Conservation (phyloP, 2,797 vertebrate species). For the Phaenicophaeus curvirostris region DNA sequence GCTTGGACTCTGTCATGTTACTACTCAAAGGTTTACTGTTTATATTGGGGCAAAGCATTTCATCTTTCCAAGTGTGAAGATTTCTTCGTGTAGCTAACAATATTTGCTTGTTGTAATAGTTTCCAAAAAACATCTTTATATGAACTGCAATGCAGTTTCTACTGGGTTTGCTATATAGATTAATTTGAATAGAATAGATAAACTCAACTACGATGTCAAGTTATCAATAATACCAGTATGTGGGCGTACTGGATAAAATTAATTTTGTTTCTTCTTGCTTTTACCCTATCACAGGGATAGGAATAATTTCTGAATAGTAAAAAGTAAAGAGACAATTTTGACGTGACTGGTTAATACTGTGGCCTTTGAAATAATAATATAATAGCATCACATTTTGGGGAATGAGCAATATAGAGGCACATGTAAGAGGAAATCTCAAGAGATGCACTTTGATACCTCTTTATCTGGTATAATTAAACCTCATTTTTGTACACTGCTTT, state of each 20-base stretch:
- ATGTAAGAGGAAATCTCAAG: not conserved
- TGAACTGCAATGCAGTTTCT: not conserved
- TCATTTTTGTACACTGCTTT: not conserved
- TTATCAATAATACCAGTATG: not conserved
- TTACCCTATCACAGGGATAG: not conserved
- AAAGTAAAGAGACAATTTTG: not conserved
- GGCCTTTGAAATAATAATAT: not conserved
- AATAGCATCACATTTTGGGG: not conserved
- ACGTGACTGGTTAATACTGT: not conserved
- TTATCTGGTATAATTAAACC: not conserved
- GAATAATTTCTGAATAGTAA: not conserved
- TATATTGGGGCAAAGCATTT: not conserved
- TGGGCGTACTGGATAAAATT: not conserved
- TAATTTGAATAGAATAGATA: not conserved
- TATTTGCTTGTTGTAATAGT: not conserved
- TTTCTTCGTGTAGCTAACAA: not conserved
- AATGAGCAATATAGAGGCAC: not conserved
- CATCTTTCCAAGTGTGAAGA: not conserved
- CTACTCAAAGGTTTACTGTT: not conserved
- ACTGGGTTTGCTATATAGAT: not conserved
- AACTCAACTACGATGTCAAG: not conserved
- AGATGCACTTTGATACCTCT: not conserved
- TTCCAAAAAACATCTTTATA: not conserved
- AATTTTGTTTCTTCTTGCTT: not conserved
- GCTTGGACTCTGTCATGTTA: not conserved